phyloP scores from a whole-genome alignment of 2,113 vertebrate genomes.

The Percopsis transmontana region DNA sequence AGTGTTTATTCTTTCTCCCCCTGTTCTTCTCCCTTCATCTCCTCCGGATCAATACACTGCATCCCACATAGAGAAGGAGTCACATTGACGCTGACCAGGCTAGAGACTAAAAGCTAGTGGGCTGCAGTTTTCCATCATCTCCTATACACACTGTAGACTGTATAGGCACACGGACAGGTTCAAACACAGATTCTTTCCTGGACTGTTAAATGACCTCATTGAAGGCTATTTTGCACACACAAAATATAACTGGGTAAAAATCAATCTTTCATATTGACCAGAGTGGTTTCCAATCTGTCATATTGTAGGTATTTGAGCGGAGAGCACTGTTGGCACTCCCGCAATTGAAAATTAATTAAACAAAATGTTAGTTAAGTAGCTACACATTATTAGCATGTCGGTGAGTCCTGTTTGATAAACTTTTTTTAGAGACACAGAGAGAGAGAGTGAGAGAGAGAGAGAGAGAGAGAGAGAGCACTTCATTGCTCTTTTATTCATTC shows the following conservation, averaged over 20 bases:
- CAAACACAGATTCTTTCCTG: neutral
- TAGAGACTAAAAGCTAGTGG: conserved; percentile 50
- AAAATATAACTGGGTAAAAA: neutral
- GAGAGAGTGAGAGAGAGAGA: no score
- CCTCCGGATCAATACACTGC: conserved; percentile 83
- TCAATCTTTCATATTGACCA: conserved; percentile 3
- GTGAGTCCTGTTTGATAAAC: conserved; percentile 45
- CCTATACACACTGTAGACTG: no score
- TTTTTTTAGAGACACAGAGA: conserved; percentile 13
- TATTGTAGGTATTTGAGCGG: neutral
- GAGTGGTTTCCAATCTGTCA: neutral
- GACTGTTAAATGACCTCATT: conserved; percentile 2
- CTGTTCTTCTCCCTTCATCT: conserved; percentile 68
- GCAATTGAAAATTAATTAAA: conserved; percentile 14
- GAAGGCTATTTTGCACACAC: conserved; percentile 1
- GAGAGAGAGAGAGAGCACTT: conserved; percentile 41
- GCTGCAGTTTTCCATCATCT: conserved; percentile 50
- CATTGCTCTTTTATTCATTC: conserved; percentile 48
- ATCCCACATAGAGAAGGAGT: conserved; percentile 76
- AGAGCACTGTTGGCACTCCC: neutral
- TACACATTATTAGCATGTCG: neutral
- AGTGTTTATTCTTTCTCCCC: conserved; percentile 83
- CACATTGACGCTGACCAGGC: conserved; percentile 60
- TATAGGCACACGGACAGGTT: neutral
- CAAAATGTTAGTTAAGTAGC: neutral